Evolutionary conservation across 2,888 invertebrate species (phyloP).

Genomic region (Oligia strigilis): DNA sequence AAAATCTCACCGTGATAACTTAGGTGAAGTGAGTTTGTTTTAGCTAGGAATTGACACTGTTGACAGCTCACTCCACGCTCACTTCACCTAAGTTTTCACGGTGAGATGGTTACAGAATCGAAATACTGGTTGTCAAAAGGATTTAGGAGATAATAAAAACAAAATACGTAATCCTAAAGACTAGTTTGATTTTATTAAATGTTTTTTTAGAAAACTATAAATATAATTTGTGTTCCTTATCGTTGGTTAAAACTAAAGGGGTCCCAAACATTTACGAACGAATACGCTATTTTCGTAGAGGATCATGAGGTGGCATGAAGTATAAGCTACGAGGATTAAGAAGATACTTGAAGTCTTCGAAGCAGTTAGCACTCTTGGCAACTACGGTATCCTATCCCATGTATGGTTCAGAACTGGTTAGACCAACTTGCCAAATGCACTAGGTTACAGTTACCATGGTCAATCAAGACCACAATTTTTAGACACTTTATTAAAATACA

Average conservation of each 20-base stretch:
- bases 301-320: not conserved
- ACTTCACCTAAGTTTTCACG: no score
- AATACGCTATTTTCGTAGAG: not conserved
- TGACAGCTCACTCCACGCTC: no score
- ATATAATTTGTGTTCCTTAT: conserved; percentile 44
- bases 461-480: conserved; percentile 29
- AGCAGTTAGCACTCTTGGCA: not conserved
- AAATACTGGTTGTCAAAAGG: not conserved
- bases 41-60: no score
- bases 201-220: conserved; percentile 63
- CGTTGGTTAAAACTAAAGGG: conserved; percentile 35
- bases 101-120: no score
- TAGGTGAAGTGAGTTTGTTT: no score
- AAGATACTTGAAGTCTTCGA: not conserved
- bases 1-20: no score
- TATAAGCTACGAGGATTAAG: not conserved
- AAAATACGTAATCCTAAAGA: conserved; percentile 58
- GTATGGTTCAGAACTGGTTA: not conserved
- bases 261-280: conserved; percentile 25
- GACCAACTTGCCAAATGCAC: not conserved
- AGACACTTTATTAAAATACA: not conserved
- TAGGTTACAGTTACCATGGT: not conserved
- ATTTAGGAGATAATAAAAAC: conserved; percentile 22
- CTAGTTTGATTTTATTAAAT: conserved; percentile 66
- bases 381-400: not conserved